Conservation (phyloP, 2,113 vertebrate species). For the Zootoca vivipara region DNA sequence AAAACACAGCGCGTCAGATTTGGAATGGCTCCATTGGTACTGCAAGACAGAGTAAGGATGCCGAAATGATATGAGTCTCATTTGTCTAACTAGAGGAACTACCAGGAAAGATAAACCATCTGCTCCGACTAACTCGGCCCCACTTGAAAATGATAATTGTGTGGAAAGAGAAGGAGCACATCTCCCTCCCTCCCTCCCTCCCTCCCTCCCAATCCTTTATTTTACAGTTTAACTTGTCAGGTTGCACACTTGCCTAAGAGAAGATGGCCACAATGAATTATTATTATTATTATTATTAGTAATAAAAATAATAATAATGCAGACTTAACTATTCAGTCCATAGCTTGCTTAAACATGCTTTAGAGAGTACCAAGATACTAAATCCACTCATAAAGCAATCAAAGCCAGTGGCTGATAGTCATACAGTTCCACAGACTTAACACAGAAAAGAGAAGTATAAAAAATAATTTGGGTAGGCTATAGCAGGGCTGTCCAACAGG, state of each 20-base stretch:
- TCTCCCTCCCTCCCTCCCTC: constrained; percentile 36
- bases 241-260: constrained; percentile 42
- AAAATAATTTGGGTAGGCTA: too few species aligned
- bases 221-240: constrained; percentile 53
- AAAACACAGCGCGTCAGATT: constrained; percentile 78
- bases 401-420: not conserved
- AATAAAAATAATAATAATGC: not conserved
- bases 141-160: constrained; percentile 83
- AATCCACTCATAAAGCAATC: not conserved
- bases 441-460: too few species aligned
- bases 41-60: constrained; percentile 72
- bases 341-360: not conserved
- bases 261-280: not conserved
- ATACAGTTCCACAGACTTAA: not conserved
- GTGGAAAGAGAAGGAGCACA: constrained; percentile 74
- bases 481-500: too few species aligned
- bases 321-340: constrained; percentile 13
- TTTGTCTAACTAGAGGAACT: constrained; percentile 80
- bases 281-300: not conserved
- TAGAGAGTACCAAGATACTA: not conserved
- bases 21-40: constrained; percentile 75
- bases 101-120: constrained; percentile 83
- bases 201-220: not conserved
- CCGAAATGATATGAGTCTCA: constrained; percentile 78
- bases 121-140: constrained; percentile 79